These are phyloP conservation scores for Parus major DNA, from an alignment of 2,113 vertebrate species.

Conservation along the genomic window DNA sequence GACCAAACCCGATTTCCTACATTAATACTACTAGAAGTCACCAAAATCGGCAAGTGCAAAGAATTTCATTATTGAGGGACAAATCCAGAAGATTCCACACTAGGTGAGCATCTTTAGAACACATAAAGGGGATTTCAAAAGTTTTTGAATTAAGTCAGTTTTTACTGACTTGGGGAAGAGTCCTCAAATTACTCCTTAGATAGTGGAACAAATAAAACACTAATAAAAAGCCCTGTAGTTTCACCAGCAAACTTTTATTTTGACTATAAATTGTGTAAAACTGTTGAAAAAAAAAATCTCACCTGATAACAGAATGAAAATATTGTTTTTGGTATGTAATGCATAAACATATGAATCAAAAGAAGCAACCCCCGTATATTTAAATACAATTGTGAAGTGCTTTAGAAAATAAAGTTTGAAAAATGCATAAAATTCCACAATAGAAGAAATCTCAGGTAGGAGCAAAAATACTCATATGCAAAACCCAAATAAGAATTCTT, in stretches of 20 bases:
- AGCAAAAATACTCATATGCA: neutral
- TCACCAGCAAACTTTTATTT: slow-evolving; percentile 77
- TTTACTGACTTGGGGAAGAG: neutral
- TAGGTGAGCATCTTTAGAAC: neutral
- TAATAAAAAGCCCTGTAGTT: neutral
- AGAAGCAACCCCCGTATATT: slow-evolving; percentile 33
- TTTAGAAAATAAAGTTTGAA: slow-evolving; percentile 36
- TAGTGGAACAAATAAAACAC: neutral
- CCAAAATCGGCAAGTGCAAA: neutral
- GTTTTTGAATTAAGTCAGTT: neutral
- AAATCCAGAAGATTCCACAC: neutral
- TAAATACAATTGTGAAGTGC: slow-evolving; percentile 42
- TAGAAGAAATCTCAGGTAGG: neutral
- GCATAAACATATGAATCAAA: slow-evolving; percentile 28
- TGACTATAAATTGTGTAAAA: slow-evolving; percentile 56
- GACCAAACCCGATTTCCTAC: neutral
- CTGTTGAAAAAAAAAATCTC: slow-evolving; percentile 34
- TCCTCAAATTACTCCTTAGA: neutral
- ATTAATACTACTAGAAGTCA: neutral
- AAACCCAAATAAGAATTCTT: slow-evolving; percentile 1
- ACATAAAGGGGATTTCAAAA: neutral
- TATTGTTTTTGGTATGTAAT: slow-evolving; percentile 11
- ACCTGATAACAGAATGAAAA: slow-evolving; percentile 38
- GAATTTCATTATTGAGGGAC: neutral
- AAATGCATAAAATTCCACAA: slow-evolving; percentile 22